phyloP scores from a whole-genome alignment of 1,140 invertebrate species.

The Dendrolimus kikuchii region DNA sequence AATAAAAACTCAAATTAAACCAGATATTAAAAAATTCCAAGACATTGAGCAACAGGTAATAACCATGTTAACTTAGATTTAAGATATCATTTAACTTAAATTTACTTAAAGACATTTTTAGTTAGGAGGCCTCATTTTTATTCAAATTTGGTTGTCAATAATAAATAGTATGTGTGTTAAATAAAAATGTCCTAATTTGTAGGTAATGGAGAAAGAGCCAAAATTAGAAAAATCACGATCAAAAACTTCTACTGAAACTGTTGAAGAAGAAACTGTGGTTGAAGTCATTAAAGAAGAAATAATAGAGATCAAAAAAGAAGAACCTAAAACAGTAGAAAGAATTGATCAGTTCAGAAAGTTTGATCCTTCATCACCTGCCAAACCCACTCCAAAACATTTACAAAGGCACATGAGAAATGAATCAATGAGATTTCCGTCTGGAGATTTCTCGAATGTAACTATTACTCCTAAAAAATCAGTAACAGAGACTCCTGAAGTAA shows the following conservation, averaged over 20 bases:
- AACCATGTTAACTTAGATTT: too few species aligned
- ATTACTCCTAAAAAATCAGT: conserved; percentile 65
- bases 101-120: too few species aligned
- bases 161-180: background rate
- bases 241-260: conserved; percentile 51
- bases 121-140: too few species aligned
- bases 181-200: conserved; percentile 13
- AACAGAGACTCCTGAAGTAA: conserved; percentile 51
- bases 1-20: conserved; percentile 78
- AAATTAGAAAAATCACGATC: conserved; percentile 50
- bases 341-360: conserved; percentile 58
- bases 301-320: conserved; percentile 36
- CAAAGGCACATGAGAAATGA: conserved; percentile 71
- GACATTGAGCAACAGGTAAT: conserved; percentile 61
- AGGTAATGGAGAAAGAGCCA: conserved; percentile 49
- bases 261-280: conserved; percentile 33
- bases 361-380: conserved; percentile 60
- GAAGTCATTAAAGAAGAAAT: conserved; percentile 21
- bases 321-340: conserved; percentile 40
- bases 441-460: conserved; percentile 68
- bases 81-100: too few species aligned
- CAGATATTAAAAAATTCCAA: conserved; percentile 70
- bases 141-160: too few species aligned
- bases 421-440: conserved; percentile 70
- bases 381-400: conserved; percentile 68